Evolutionary conservation across 1,140 invertebrate genomes (phyloP), one percentile per base, ranked within the genome.

Genomic region (Drosophila sp.): DNA sequence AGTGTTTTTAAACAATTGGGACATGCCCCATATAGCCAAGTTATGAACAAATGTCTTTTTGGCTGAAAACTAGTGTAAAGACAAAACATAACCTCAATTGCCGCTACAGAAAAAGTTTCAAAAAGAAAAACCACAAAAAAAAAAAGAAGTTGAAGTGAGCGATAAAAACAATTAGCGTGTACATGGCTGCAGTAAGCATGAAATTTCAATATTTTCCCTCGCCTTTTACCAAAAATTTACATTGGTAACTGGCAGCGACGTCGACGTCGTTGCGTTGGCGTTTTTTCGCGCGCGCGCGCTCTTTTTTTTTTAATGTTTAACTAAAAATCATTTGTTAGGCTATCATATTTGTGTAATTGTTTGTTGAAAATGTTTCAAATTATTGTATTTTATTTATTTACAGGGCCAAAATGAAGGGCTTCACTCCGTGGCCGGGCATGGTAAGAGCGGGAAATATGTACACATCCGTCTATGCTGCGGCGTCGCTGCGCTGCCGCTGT

Each of bases 331-430:
- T 57, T 60, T 74, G 8, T 27, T n/a, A 8, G 3, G 17, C 8
- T 30, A 30, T 10, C 25, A 33, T 23, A 47, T 32, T 29, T 10
- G 10, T 33, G 33, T 35, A 40, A n/a, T 44, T 72, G 23, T 23
- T 65, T 56, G 8, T 27, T 29, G 27, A 65, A 79, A 72, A 17
- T 41, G 41, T 57, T 77, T 50, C 3, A 27, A 50, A 50, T 50
- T 27, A 11, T 38, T 25, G 6, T 10, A 27, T 60, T 61, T 35
- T 92, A 92, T 82, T 93, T 92, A 92, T 96, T 96, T 90, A n/a
- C 94, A 98, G 97, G 97, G 97, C 97, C 25, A 98, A 98, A 94
- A 98, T 98, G 97, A 98, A 98, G 94, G 96, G 97, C 87, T 98
- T 97, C 93, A 96, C 96, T 69, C 96, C 97, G 70, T 98, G 97